Evolutionary conservation across 2,113 vertebrate genomes (phyloP).

Genomic region (Trematomus loennbergii): DNA sequence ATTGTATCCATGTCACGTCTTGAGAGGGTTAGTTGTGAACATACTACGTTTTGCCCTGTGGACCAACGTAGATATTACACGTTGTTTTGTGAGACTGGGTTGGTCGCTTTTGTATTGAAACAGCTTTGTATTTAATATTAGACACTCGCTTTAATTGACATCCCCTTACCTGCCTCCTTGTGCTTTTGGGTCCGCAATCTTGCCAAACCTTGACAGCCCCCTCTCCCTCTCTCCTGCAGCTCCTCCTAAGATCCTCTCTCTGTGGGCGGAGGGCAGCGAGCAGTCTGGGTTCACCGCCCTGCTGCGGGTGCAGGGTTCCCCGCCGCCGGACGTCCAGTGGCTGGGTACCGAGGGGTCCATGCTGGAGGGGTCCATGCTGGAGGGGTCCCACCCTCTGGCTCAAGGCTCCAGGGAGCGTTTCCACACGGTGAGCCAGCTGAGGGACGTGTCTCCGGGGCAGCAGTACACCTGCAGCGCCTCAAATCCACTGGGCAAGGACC

Average conservation of each 20-base stretch:
- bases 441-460: conserved; percentile 82
- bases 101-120: no score
- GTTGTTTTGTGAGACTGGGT: no score
- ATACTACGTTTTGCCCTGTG: no score
- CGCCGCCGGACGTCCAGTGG: conserved; percentile 87
- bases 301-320: conserved; percentile 92
- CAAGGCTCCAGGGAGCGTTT: conserved; percentile 56
- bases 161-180: no score
- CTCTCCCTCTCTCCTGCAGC: conserved; percentile 73
- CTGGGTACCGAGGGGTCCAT: conserved; percentile 71
- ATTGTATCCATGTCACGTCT: no score
- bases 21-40: no score
- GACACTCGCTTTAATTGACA: no score
- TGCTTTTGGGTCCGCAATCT: no score
- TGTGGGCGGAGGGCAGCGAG: conserved; percentile 84
- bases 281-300: conserved; percentile 82
- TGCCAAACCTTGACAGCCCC: no score
- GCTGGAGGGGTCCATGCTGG: conserved; percentile 65
- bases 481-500: conserved; percentile 82
- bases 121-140: no score
- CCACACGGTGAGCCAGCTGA: conserved; percentile 86
- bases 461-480: conserved; percentile 92
- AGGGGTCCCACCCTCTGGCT: conserved; percentile 49
- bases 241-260: conserved; percentile 88
- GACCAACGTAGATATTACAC: no score